phyloP scores from a whole-genome alignment of 2,888 invertebrate genomes.

The Scaptomyza caliginosa region DNA sequence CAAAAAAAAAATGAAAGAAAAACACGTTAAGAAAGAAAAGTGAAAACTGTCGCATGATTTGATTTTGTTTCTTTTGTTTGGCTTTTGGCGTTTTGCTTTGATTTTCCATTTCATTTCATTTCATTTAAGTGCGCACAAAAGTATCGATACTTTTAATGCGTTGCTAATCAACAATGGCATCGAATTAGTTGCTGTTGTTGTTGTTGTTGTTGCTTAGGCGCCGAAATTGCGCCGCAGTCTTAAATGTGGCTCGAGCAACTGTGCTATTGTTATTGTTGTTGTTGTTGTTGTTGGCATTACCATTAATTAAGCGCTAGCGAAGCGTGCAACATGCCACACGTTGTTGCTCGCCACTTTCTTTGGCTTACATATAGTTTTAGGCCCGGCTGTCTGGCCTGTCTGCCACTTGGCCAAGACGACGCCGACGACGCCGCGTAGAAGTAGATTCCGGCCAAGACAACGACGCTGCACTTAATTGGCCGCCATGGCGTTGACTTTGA shows the following conservation, averaged over 20 bases:
- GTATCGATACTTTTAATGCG: constrained; percentile 35
- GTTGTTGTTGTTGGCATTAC: constrained; percentile 29
- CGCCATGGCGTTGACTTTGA: constrained; percentile 21
- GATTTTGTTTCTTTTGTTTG: neutral
- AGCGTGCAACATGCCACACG: constrained; percentile 67
- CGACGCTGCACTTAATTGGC: constrained; percentile 40
- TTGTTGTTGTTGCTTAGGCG: neutral
- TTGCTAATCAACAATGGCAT: constrained; percentile 40
- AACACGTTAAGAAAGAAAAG: constrained; percentile 57
- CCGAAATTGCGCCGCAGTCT: constrained; percentile 44
- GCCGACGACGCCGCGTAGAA: constrained; percentile 32
- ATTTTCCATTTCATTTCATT: constrained; percentile 61
- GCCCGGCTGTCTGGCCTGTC: constrained; percentile 3
- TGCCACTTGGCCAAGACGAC: constrained; percentile 14
- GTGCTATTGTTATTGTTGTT: neutral
- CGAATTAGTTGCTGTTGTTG: neutral
- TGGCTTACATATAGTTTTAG: constrained; percentile 54
- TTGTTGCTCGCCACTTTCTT: constrained; percentile 59
- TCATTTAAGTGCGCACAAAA: neutral
- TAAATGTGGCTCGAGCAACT: constrained; percentile 43
- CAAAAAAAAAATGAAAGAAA: neutral
- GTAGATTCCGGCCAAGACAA: constrained; percentile 44
- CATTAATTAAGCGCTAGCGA: constrained; percentile 76
- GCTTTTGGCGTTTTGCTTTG: neutral
- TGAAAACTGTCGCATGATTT: constrained; percentile 71